These are phyloP conservation scores for Burhinus bistriatus DNA, from an alignment of 2,113 vertebrate genomes.

Conservation along the genomic window DNA sequence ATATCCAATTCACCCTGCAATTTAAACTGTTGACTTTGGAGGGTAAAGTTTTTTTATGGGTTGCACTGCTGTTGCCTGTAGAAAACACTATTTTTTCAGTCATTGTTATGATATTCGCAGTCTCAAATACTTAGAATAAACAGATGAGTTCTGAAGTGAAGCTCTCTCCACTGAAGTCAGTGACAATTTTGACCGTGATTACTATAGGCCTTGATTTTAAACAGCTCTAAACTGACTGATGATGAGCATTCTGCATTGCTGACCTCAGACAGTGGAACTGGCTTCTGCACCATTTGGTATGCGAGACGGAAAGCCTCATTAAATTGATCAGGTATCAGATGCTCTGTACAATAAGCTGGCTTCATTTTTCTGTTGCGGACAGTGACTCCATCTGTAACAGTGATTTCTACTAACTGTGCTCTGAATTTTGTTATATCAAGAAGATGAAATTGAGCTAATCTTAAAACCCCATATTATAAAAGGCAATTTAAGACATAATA, in stretches of 20 bases:
- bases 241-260: conserved; percentile 7
- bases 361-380: neutral
- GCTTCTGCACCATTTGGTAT: neutral
- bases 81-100: neutral
- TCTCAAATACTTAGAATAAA: neutral
- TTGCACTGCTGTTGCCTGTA: neutral
- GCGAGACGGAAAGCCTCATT: neutral
- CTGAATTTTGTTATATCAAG: neutral
- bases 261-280: neutral
- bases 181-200: neutral
- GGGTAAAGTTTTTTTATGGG: neutral
- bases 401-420: neutral
- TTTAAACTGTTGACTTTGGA: conserved; percentile 4
- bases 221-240: neutral
- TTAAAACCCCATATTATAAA: neutral
- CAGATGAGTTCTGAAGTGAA: neutral
- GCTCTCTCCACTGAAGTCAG: neutral
- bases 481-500: neutral
- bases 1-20: neutral
- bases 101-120: neutral
- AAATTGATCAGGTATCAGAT: neutral
- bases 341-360: neutral
- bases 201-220: neutral
- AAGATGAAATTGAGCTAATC: neutral
- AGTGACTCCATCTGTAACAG: neutral